Evolutionary conservation across 2,888 invertebrate species (phyloP), one percentile per base, ranked within the genome.

Genomic region (Microplitis deprimator): DNA sequence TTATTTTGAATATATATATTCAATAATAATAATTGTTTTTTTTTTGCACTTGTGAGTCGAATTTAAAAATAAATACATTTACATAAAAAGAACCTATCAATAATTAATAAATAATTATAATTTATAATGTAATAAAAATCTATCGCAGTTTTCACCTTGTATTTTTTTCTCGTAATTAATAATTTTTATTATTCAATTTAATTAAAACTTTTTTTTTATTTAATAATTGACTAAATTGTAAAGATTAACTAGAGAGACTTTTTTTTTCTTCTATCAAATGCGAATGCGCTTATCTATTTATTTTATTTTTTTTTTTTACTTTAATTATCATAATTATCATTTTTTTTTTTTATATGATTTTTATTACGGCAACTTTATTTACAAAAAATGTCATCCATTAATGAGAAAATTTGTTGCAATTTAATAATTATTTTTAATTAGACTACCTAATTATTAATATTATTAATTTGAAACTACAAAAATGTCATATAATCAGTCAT

Each of bases 201-300:
- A 16, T 62, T 20, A 70, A 73, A 73, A 39, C 77, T 82, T 81
- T 78, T 78, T 72, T 77, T 77, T 80, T 75, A 84, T 84, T 82
- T 79, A 82, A 84, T 87, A 87, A 87, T 87, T 87, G 87, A 87
- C 87, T 87, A 87, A 86, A 86, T 85, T 84, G 84, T 83, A 84
- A 84, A 81, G 77, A 80, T 81, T 84, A 80, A 77, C 86, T 86
- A 86, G 79, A 84, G 82, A 80, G 81, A 83, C 82, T 81, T 82
- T 82, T 81, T 81, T 68, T 69, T 69, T 68, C 73, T 50, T 67
- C 73, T 73, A 79, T 72, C 69, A 84, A 83, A 83, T 83, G 81
- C 82, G 77, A 77, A 72, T 80, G 78, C 82, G 81, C 81, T 60
- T 68, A 59, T 72, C 40, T 72, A 16, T 29, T 29, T 29, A 29